Conservation (phyloP, 2,113 vertebrate species). For the Scolopax mira region DNA sequence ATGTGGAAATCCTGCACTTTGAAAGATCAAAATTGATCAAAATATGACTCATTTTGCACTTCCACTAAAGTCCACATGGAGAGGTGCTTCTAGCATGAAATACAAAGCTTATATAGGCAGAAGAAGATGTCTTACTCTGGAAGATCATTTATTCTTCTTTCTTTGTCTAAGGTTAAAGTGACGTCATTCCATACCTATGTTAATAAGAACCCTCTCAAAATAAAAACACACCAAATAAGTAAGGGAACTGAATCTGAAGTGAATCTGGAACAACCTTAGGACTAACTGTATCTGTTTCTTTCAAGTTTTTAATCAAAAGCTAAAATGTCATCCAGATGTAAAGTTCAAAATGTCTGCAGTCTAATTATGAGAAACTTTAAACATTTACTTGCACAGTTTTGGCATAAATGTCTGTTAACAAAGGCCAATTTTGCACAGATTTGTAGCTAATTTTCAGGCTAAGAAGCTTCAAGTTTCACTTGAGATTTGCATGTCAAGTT, state of each 20-base stretch:
- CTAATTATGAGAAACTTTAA: background rate
- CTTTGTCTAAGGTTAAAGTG: background rate
- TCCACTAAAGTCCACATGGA: background rate
- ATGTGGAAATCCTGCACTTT: conserved; percentile 7
- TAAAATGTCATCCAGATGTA: background rate
- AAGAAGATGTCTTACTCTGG: background rate
- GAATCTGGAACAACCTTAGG: background rate
- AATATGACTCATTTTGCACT: background rate
- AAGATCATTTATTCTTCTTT: background rate
- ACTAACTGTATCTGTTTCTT: background rate
- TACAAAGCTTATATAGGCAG: background rate
- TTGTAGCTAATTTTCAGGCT: background rate
- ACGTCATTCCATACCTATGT: background rate
- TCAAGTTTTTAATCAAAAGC: background rate
- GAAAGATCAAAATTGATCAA: background rate
- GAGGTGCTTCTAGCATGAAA: background rate
- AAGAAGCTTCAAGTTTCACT: background rate
- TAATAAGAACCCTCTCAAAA: background rate
- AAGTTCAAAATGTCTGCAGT: background rate
- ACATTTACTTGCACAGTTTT: background rate
- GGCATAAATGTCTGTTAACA: background rate
- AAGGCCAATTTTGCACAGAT: background rate
- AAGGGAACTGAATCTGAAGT: background rate
- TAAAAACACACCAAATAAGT: background rate
- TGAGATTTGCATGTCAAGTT: background rate